Conservation (phyloP, 2,113 vertebrate species). For the Nicator chloris region DNA sequence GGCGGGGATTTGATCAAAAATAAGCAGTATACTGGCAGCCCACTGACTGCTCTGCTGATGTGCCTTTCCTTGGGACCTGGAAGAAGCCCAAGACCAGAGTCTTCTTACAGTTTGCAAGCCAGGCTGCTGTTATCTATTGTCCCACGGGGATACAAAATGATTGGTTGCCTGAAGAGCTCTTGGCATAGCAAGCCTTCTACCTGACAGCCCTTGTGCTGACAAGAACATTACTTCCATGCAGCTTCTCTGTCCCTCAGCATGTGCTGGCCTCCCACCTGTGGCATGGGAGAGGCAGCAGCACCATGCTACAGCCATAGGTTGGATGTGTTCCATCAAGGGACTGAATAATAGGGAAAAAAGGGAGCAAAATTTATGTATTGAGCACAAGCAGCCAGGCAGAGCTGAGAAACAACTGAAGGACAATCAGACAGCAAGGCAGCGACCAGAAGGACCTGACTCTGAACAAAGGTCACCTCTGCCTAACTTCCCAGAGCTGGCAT, state of each 20-base stretch:
- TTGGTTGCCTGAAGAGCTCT: neutral
- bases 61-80: neutral
- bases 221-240: neutral
- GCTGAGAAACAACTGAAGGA: neutral
- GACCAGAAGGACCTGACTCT: neutral
- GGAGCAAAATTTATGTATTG: neutral
- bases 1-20: neutral
- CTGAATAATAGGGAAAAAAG: neutral
- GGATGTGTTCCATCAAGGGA: rapidly evolving
- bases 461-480: neutral
- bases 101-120: neutral
- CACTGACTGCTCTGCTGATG: neutral
- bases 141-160: neutral
- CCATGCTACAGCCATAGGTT: neutral
- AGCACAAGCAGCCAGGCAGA: neutral
- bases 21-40: neutral
- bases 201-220: neutral
- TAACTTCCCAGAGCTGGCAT: neutral
- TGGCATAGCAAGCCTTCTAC: neutral
- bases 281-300: neutral
- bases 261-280: rapidly evolving
- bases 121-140: neutral
- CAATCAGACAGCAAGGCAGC: neutral
- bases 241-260: neutral
- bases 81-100: neutral